Evolutionary conservation across 2,797 vertebrate species (phyloP).

Genomic region (Enteromius trimaculatus): DNA sequence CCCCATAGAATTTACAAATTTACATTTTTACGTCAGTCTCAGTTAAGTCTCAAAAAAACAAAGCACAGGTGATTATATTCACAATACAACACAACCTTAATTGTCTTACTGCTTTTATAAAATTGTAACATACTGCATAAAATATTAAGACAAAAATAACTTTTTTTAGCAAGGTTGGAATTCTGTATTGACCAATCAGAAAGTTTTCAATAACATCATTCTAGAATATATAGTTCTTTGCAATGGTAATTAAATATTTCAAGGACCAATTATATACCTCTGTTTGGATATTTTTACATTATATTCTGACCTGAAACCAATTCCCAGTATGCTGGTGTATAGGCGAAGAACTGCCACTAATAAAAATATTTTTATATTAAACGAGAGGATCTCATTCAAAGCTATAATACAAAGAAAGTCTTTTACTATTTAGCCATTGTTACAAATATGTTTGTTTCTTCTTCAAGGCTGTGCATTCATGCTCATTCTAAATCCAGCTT

Average conservation of each 20-base stretch:
- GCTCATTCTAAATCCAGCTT: conserved; percentile 66
- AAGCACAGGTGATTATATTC: background rate
- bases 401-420: background rate
- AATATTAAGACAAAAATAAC: background rate
- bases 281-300: conserved; percentile 59
- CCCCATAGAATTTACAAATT: too few relatives aligned
- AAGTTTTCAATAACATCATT: background rate
- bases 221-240: background rate
- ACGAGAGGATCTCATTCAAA: background rate
- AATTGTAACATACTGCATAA: background rate
- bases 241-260: conserved; percentile 62
- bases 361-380: conserved; percentile 14
- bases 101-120: background rate
- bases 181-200: background rate
- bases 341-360: conserved; percentile 27
- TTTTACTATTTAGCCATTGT: conserved; percentile 21
- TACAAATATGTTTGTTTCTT: conserved; percentile 30
- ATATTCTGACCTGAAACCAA: conserved; percentile 63
- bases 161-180: background rate
- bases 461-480: conserved; percentile 38
- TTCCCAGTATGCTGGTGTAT: conserved; percentile 47
- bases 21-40: too few relatives aligned
- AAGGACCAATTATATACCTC: conserved; percentile 63
- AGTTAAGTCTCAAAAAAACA: background rate
- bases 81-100: background rate